Percentiles rank a stretch among this genome's conserved stretches.
phyloP scores from a whole-genome alignment of 1,140 invertebrate genomes.

The Bombus superbus region DNA sequence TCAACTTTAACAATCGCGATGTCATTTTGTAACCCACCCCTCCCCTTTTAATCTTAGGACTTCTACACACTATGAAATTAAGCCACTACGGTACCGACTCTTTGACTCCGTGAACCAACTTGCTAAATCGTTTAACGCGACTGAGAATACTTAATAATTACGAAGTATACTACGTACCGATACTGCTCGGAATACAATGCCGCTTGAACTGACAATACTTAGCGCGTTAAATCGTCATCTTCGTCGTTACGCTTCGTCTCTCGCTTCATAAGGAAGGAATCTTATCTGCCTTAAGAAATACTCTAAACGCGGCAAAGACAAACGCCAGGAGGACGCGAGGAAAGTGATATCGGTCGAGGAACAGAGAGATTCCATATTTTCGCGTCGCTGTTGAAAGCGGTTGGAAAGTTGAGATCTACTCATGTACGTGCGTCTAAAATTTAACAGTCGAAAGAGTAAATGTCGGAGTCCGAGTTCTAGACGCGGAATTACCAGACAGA shows the following conservation, averaged over 20 bases:
- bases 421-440: not conserved
- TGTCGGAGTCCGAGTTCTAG: not conserved
- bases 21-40: not conserved
- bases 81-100: not conserved
- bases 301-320: not conserved
- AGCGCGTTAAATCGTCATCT: not conserved
- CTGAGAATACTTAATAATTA: too few species aligned
- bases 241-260: not conserved
- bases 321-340: not conserved
- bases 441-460: constrained; percentile 14
- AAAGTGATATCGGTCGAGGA: not conserved
- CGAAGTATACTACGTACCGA: too few species aligned
- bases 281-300: not conserved
- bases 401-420: not conserved
- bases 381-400: not conserved
- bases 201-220: not conserved
- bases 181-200: too few species aligned
- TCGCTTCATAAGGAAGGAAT: not conserved
- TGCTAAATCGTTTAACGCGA: too few species aligned
- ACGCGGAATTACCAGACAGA: not conserved
- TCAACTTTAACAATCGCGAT: too few species aligned
- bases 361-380: not conserved
- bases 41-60: too few species aligned
- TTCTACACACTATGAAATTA: not conserved
- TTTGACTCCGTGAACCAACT: too few species aligned